These are phyloP conservation scores for Catharus bicknelli DNA, from an alignment of 2,113 vertebrate species.

Conservation along the genomic window DNA sequence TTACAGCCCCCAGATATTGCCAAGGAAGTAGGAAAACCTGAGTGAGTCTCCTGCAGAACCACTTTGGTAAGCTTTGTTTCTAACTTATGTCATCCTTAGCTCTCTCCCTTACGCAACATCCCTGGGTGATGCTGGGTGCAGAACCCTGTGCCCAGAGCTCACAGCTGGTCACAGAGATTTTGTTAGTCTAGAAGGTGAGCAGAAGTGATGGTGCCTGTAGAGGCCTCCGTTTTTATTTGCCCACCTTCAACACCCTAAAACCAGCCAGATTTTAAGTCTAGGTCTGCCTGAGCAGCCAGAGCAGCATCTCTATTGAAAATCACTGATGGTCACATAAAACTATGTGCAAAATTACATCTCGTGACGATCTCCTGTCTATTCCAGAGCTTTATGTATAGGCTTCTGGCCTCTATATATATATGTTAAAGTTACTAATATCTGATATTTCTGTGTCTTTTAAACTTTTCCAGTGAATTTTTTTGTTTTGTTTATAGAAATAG, in stretches of 20 bases:
- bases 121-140: background rate
- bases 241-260: background rate
- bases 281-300: background rate
- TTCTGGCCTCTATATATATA: background rate
- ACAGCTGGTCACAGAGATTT: background rate
- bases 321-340: background rate
- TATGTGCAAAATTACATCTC: background rate
- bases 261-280: background rate
- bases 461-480: background rate
- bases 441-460: background rate
- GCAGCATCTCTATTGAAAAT: background rate
- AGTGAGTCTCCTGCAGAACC: conserved; percentile 49
- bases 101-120: background rate
- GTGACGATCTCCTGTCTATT: background rate
- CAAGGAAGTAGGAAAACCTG: conserved; percentile 69
- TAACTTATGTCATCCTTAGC: conserved; percentile 23
- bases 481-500: background rate
- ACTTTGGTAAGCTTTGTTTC: conserved; percentile 34
- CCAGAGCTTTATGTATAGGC: background rate
- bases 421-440: background rate
- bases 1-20: conserved; percentile 34
- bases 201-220: background rate
- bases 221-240: background rate
- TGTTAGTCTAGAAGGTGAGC: background rate
- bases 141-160: background rate